Percentiles rank a stretch among this genome's conserved stretches.
phyloP scores from a whole-genome alignment of 2,888 invertebrate species.

The Cryptus viduatorius region DNA sequence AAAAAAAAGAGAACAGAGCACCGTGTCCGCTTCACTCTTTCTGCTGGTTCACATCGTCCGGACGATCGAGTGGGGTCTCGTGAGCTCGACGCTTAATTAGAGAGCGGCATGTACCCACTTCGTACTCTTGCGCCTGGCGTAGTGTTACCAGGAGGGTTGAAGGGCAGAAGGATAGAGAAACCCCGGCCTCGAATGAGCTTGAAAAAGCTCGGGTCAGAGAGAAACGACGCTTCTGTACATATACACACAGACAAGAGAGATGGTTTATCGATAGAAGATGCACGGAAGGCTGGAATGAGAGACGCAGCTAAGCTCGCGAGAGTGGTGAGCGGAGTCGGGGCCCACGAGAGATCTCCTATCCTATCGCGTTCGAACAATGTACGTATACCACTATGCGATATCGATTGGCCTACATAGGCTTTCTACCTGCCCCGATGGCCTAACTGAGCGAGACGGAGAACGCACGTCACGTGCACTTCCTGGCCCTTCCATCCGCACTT shows the following conservation, averaged over 20 bases:
- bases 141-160: slow-evolving; percentile 21
- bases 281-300: slow-evolving; percentile 48
- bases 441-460: slow-evolving; percentile 58
- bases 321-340: slow-evolving; percentile 55
- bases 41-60: slow-evolving; percentile 41
- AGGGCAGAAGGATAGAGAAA: slow-evolving; percentile 55
- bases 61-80: slow-evolving; percentile 47
- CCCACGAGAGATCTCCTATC: slow-evolving; percentile 52
- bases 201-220: slow-evolving; percentile 47
- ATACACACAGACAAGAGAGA: slow-evolving; percentile 23
- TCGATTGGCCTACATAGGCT: slow-evolving; percentile 75
- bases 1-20: slow-evolving; percentile 34
- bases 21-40: slow-evolving; percentile 23
- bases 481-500: slow-evolving; percentile 26
- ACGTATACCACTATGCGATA: slow-evolving; percentile 65
- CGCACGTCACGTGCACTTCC: slow-evolving; percentile 54
- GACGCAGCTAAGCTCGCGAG: slow-evolving; percentile 36
- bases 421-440: slow-evolving; percentile 62
- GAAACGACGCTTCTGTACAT: slow-evolving; percentile 40
- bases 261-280: slow-evolving; percentile 58
- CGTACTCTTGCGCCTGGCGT: slow-evolving; percentile 17
- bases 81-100: slow-evolving; percentile 64
- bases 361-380: slow-evolving; percentile 62
- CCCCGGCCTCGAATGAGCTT: slow-evolving; percentile 55
- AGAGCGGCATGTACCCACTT: slow-evolving; percentile 34